Conservation (phyloP, 2,888 invertebrate species). For the Xestia c-nigrum region DNA sequence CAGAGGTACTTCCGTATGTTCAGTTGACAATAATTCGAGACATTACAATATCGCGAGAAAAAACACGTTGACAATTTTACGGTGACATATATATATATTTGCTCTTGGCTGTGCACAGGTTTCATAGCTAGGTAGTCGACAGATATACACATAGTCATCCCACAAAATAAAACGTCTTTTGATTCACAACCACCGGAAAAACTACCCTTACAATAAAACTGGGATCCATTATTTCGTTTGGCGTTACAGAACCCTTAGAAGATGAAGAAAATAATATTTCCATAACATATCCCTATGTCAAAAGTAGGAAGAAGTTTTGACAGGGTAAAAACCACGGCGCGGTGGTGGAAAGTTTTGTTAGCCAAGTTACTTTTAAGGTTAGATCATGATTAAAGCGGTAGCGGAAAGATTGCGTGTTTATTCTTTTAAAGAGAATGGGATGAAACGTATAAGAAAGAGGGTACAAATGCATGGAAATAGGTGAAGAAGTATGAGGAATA, state of each 20-base stretch:
- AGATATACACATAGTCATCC: too few relatives aligned
- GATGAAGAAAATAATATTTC: slow-evolving; percentile 46
- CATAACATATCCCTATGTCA: slow-evolving; percentile 56
- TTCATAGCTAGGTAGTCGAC: too few relatives aligned
- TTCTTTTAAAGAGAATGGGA: not conserved
- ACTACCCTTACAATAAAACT: not conserved
- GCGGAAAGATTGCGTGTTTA: slow-evolving; percentile 24
- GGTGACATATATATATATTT: too few relatives aligned
- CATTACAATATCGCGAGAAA: too few relatives aligned
- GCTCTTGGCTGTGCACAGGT: too few relatives aligned
- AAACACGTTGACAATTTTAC: too few relatives aligned
- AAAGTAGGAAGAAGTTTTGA: slow-evolving; percentile 62
- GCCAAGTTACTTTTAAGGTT: slow-evolving; percentile 19
- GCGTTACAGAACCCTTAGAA: slow-evolving; percentile 7
- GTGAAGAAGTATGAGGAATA: not conserved
- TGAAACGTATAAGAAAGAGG: not conserved
- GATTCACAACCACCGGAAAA: not conserved
- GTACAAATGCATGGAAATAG: not conserved
- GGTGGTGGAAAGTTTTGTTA: slow-evolving; percentile 38
- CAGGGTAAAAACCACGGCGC: slow-evolving; percentile 52
- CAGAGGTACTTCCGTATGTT: too few relatives aligned
- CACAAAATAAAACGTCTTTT: not conserved
- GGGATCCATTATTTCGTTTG: not conserved
- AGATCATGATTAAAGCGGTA: slow-evolving; percentile 13
- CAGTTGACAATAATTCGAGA: too few relatives aligned